Conservation (phyloP, 2,888 invertebrate genomes). For the Chorisops tibialis region DNA sequence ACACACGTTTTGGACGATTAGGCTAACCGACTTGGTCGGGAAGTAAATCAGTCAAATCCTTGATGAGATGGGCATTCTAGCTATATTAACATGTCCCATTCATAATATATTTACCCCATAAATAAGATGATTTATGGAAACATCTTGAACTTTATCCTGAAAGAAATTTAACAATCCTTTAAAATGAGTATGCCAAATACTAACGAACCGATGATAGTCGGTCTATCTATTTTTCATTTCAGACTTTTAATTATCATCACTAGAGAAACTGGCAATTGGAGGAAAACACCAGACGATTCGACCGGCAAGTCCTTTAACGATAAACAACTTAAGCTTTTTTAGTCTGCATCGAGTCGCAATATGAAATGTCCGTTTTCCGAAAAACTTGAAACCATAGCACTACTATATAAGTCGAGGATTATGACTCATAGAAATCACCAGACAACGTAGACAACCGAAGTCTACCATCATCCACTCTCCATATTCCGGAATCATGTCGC, state of each 20-base stretch:
- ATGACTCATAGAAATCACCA: slow-evolving; percentile 3
- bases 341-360: background rate
- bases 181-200: no score
- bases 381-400: background rate
- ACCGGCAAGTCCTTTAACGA: background rate
- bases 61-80: slow-evolving; percentile 1
- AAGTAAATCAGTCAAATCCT: background rate
- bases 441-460: background rate
- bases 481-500: background rate
- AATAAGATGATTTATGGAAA: no score
- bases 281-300: background rate
- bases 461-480: background rate
- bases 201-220: no score
- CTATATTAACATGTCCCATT: background rate
- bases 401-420: slow-evolving; percentile 1
- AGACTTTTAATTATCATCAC: no score
- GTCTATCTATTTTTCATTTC: no score
- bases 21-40: background rate
- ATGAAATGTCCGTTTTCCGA: slow-evolving; percentile 4
- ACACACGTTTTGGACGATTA: slow-evolving; percentile 5
- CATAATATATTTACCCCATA: background rate
- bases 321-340: background rate
- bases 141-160: no score
- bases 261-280: no score
- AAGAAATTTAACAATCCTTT: no score